phyloP scores from a whole-genome alignment of 1,140 invertebrate species.

The Yoshiicerus persimilis region DNA sequence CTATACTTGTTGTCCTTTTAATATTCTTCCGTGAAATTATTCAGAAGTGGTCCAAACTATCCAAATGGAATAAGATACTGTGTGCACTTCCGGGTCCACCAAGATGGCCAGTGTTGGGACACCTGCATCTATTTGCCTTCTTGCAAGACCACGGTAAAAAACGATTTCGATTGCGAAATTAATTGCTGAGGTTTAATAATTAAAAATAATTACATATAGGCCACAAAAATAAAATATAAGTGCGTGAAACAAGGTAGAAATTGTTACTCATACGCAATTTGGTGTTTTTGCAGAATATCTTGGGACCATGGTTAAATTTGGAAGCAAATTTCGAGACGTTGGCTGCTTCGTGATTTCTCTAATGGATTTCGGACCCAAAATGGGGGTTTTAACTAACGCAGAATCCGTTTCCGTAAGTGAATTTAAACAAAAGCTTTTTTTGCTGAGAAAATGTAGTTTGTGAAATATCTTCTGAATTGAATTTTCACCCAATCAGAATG shows the following conservation, averaged over 20 bases:
- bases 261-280: neutral
- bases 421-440: neutral
- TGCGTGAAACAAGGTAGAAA: too few species aligned
- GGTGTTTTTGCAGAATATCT: neutral
- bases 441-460: too few species aligned
- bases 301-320: neutral
- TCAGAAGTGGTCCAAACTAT: neutral
- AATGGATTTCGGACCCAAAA: neutral
- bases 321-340: neutral
- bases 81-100: neutral
- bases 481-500: too few species aligned
- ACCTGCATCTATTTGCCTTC: neutral
- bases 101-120: neutral
- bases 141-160: neutral
- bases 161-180: too few species aligned
- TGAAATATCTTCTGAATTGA: neutral
- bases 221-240: too few species aligned
- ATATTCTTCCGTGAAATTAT: neutral
- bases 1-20: neutral
- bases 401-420: neutral
- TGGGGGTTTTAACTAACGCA: neutral
- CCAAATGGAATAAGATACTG: neutral
- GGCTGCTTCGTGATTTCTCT: neutral
- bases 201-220: too few species aligned
- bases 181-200: too few species aligned